Base-by-base conservation (phyloP, 1,140 invertebrate genomes). In the Drosophila cardini region DNA sequence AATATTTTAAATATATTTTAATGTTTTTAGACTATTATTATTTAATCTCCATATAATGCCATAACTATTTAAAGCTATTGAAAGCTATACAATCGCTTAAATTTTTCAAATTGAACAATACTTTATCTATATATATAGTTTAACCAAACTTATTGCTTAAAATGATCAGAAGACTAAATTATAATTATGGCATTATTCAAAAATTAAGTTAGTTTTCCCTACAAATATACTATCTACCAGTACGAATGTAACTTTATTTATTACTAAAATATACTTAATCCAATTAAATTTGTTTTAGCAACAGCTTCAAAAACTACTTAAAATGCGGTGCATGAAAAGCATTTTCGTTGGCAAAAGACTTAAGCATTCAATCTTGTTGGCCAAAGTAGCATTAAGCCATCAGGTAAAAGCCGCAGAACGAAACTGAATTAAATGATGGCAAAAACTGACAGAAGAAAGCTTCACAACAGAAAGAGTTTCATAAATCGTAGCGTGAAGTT, bases 361-460 rank as follows among this genome's bases (percentile, higher is more conserved):
- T 45, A 45, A 45, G 8, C 43, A 40, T 1, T 40, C 5, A 18
- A 45, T 15, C 15, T 45, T 10, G 34, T 52, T 62, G 40, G 45
- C 45, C 60, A 63, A 63, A 42, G 13, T 71, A 72, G 71, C 74
- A 82, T 82, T 75, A 82, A 83, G 69, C 55, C 71, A 82, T 82
- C 70, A 82, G 75, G 30, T 46, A 79, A 18, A 78, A 82, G 75
- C 63, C 61, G 79, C 79, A 75, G 63, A 82, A 70, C 79, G 50
- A 78, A 83, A 75, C 63, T 69, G 63, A 76, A 72, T 83, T 52
- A 69, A 57, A 78, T 57, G 67, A 63, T 79, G 36, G 34, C 77
- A 46, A 45, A 26, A 38, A 67, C 18, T 34, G 26, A 43, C 26
- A 16, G 46, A 42, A 58, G 40, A 74, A 32, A 45, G 42, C 46